A percentile compares a stretch with the other conserved stretches of the same genome.
Evolutionary conservation across 2,113 vertebrate species (phyloP).

Genomic region (Talpa occidentalis): DNA sequence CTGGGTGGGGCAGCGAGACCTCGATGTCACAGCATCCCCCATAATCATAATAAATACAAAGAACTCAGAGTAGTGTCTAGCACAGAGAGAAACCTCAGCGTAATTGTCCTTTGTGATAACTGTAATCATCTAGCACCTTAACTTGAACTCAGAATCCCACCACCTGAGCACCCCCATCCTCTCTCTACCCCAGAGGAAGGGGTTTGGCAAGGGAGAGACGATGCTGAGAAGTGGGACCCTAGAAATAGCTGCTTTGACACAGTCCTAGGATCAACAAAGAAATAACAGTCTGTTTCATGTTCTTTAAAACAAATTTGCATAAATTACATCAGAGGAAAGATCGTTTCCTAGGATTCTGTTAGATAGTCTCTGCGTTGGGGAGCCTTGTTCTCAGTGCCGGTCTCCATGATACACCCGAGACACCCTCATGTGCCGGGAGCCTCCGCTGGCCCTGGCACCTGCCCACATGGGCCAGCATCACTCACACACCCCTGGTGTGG

Average conservation of each 20-base stretch:
- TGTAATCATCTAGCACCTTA: no score
- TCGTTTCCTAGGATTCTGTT: neutral
- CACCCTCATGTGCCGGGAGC: rapidly evolving
- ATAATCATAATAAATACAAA: neutral
- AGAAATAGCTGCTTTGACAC: neutral
- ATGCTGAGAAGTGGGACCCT: neutral
- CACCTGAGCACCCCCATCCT: neutral
- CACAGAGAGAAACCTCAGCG: neutral
- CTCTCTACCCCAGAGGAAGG: neutral
- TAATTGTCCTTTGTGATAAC: neutral
- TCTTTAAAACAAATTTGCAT: neutral
- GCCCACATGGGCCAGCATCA: neutral
- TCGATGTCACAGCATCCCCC: neutral
- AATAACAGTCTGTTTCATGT: neutral
- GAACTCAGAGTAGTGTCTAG: neutral
- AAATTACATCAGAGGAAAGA: neutral
- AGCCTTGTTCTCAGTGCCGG: neutral
- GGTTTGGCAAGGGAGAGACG: neutral
- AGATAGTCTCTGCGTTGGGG: neutral
- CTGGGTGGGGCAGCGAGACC: neutral
- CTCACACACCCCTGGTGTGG: no score
- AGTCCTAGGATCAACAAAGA: neutral
- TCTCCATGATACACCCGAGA: neutral
- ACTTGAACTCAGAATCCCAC: neutral
- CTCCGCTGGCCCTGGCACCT: neutral